Evolutionary conservation across 2,797 vertebrate species (phyloP).

Genomic region (Enteromius thamalakanensis): DNA sequence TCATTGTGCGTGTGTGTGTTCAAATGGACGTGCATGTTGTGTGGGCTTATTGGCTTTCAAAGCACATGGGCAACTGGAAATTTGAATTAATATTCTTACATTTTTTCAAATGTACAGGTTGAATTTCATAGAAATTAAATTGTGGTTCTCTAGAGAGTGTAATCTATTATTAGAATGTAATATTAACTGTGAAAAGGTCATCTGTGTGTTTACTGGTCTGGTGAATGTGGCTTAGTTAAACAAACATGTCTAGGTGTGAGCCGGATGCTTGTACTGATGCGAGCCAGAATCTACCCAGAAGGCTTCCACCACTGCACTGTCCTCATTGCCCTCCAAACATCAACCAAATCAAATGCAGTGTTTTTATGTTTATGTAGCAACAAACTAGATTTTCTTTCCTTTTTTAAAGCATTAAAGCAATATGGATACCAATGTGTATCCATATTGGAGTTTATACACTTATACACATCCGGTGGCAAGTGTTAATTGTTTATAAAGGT

Average conservation of each 20-base stretch:
- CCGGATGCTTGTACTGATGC: slow-evolving; percentile 29
- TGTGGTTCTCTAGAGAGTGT: neutral
- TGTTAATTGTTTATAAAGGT: neutral
- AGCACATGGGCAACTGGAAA: neutral
- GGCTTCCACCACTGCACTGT: slow-evolving; percentile 4
- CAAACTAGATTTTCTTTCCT: neutral
- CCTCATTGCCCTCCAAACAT: slow-evolving; percentile 15
- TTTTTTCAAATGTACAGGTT: too few species aligned
- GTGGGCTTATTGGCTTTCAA: neutral
- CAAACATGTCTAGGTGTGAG: slow-evolving; percentile 34
- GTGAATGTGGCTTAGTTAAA: slow-evolving; percentile 15
- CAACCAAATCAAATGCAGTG: slow-evolving; percentile 5
- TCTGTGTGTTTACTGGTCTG: slow-evolving; percentile 35
- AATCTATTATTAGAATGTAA: slow-evolving; percentile 30
- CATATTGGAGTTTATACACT: too few species aligned
- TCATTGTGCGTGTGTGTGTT: neutral
- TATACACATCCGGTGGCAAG: too few species aligned
- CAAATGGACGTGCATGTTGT: neutral
- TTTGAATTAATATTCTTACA: neutral
- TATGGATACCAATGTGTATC: neutral
- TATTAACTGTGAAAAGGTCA: slow-evolving; percentile 42
- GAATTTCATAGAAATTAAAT: neutral
- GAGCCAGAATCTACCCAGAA: slow-evolving; percentile 36
- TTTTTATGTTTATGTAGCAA: neutral
- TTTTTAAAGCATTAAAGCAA: neutral